phyloP scores from a whole-genome alignment of 2,888 invertebrate species.

The Metopia argyrocephala region DNA sequence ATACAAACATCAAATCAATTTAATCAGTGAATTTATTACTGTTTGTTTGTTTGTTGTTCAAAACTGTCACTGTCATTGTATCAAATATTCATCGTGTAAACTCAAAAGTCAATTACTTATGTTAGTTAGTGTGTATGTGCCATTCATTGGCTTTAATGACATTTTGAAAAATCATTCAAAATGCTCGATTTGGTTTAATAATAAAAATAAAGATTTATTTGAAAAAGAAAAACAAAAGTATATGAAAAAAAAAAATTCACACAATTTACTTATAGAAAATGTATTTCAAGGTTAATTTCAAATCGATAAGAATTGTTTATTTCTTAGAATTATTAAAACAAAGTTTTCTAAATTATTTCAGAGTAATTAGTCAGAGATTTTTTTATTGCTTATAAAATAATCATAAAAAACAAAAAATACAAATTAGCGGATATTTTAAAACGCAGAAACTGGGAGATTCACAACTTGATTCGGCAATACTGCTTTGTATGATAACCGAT shows the following conservation, averaged over 20 bases:
- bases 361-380: constrained; percentile 51
- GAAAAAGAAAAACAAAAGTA: constrained; percentile 5
- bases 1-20: constrained; percentile 16
- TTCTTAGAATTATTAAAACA: not conserved
- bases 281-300: constrained; percentile 50
- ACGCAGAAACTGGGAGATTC: no score
- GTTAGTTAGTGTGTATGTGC: constrained; percentile 11
- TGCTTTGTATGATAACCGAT: no score
- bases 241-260: constrained; percentile 34
- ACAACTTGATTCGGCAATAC: no score
- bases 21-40: constrained; percentile 1
- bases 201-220: constrained; percentile 21
- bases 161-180: constrained; percentile 49
- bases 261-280: constrained; percentile 1
- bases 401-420: no score
- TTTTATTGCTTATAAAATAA: not conserved
- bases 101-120: constrained; percentile 32
- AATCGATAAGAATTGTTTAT: constrained; percentile 27
- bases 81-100: constrained; percentile 20
- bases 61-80: not conserved
- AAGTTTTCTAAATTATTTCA: not conserved
- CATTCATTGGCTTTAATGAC: constrained; percentile 57
- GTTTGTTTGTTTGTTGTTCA: not conserved
- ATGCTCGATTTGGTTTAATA: constrained; percentile 33
- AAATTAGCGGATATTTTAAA: no score